These are phyloP conservation scores for Oeneis ivallda DNA, from an alignment of 2,888 invertebrate genomes.

Conservation along the genomic window DNA sequence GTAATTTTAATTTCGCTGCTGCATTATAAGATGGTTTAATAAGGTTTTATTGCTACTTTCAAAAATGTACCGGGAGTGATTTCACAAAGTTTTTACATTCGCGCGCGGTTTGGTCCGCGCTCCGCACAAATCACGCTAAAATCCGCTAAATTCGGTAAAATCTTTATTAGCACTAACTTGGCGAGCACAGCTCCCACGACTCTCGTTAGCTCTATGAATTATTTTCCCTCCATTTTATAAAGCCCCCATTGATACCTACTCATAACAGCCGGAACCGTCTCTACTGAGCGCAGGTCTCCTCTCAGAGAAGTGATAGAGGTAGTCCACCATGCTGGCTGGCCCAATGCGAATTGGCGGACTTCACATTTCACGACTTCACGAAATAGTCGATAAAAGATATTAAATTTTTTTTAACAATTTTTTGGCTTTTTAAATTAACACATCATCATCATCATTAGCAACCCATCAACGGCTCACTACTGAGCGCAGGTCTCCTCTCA, in stretches of 20 bases:
- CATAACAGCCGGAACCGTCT: neutral
- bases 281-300: no score
- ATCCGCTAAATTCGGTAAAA: constrained; percentile 38
- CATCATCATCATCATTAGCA: no score
- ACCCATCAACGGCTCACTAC: no score
- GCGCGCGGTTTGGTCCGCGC: constrained; percentile 15
- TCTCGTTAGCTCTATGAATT: constrained; percentile 44
- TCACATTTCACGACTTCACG: no score
- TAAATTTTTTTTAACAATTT: no score
- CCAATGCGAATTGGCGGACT: no score
- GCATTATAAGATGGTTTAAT: neutral
- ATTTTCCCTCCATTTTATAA: constrained; percentile 39
- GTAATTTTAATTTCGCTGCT: neutral
- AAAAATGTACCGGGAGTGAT: constrained; percentile 29
- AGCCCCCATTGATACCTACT: no score
- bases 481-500: no score
- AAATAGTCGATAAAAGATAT: no score
- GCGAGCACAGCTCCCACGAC: constrained; percentile 44
- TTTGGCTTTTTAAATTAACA: no score
- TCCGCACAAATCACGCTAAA: constrained; percentile 23
- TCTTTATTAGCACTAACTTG: constrained; percentile 45
- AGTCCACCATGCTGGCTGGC: no score
- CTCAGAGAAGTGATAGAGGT: no score
- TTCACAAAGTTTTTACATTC: constrained; percentile 30
- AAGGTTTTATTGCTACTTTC: neutral